phyloP scores from a whole-genome alignment of 2,797 vertebrate genomes.

The Myoxocephalus aenaeus region DNA sequence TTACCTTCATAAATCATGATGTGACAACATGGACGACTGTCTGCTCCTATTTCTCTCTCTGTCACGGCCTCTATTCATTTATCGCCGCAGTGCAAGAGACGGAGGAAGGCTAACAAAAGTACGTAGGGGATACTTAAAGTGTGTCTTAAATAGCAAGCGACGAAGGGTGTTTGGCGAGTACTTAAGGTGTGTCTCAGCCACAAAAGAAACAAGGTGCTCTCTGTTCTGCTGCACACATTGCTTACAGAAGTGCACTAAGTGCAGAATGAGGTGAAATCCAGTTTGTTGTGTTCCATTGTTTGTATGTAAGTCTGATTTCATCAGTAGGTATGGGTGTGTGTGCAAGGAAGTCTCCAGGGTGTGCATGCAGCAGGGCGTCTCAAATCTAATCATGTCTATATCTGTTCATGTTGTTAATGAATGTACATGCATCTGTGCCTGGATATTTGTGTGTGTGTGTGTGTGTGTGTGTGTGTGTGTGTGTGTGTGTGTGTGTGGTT shows the following conservation, averaged over 20 bases:
- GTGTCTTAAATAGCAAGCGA: background rate
- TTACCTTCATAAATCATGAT: constrained; percentile 66
- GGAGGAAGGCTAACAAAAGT: background rate
- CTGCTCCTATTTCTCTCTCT: constrained; percentile 30
- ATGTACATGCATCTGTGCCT: constrained; percentile 17
- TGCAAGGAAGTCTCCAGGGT: constrained; percentile 4
- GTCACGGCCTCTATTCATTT: constrained; percentile 22
- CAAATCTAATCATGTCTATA: constrained; percentile 41
- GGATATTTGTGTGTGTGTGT: constrained; percentile 22
- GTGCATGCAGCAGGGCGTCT: constrained; percentile 25
- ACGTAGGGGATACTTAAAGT: background rate
- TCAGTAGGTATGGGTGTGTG: background rate
- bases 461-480: background rate
- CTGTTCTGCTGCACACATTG: constrained; percentile 34
- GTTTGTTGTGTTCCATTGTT: constrained; percentile 26
- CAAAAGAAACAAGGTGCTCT: constrained; percentile 45
- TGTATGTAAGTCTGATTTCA: constrained; percentile 19
- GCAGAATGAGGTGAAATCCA: constrained; percentile 32
- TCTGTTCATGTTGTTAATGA: constrained; percentile 47
- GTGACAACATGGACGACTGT: constrained; percentile 38
- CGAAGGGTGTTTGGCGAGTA: background rate
- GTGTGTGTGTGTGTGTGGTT: too few relatives aligned
- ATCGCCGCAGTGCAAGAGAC: constrained; percentile 4
- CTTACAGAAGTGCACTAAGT: constrained; percentile 25
- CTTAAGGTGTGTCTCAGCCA: constrained; percentile 24